Percentiles rank a stretch among this genome's conserved stretches.
Evolutionary conservation across 2,888 invertebrate genomes (phyloP).

Genomic region (Temnothorax ravouxi): DNA sequence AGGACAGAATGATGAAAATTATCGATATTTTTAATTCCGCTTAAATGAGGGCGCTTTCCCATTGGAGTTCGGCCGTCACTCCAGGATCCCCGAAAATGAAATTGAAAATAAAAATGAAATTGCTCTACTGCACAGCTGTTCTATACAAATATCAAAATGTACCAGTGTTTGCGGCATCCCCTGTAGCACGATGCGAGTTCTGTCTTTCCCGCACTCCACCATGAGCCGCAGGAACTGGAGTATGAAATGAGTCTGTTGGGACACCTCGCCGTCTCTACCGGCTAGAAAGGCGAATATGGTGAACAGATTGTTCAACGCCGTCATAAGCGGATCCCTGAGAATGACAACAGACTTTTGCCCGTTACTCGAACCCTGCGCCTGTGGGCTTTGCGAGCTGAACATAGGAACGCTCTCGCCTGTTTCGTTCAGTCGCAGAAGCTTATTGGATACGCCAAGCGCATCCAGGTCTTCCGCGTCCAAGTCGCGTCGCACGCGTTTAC

Average conservation of each 20-base stretch:
- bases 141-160: constrained; percentile 55
- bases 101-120: not conserved
- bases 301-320: constrained; percentile 90
- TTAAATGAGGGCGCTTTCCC: too few species aligned
- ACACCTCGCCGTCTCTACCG: constrained; percentile 91
- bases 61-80: too few species aligned
- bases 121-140: not conserved
- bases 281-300: constrained; percentile 91
- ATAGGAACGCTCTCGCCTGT: constrained; percentile 88
- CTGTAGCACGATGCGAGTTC: constrained; percentile 91
- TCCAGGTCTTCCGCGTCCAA: constrained; percentile 88
- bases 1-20: too few species aligned
- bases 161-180: constrained; percentile 92
- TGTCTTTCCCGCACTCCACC: constrained; percentile 92
- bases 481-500: constrained; percentile 89
- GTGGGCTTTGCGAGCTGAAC: constrained; percentile 86
- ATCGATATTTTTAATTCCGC: too few species aligned
- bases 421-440: constrained; percentile 90
- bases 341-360: constrained; percentile 81
- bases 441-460: constrained; percentile 87
- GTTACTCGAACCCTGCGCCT: constrained; percentile 80
- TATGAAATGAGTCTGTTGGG: constrained; percentile 94
- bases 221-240: constrained; percentile 92
- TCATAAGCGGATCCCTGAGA: constrained; percentile 90
- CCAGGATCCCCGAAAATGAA: too few species aligned